A percentile compares a stretch with the other conserved stretches of the same genome.
These are phyloP conservation scores for Zaprionus tsacasi DNA, from an alignment of 1,140 invertebrate species.

Conservation along the genomic window DNA sequence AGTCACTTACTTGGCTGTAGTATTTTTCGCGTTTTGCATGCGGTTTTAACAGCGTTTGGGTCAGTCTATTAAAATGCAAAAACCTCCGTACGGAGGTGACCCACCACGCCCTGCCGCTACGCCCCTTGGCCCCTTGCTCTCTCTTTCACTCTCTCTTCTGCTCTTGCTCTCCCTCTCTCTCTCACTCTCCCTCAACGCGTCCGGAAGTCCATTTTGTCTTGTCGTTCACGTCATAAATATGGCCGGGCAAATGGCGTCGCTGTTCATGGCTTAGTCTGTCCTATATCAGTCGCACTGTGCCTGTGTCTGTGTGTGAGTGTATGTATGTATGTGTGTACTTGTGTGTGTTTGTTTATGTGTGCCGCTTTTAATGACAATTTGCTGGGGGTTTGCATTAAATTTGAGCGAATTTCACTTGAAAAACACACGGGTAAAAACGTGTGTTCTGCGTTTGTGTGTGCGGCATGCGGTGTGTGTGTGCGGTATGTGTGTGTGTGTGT, in stretches of 20 bases:
- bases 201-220: conserved; percentile 82
- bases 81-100: conserved; percentile 21
- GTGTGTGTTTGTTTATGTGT: conserved; percentile 52
- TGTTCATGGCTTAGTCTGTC: conserved; percentile 66
- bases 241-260: conserved; percentile 64
- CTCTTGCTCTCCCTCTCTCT: conserved; percentile 1
- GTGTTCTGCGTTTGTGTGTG: background rate
- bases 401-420: conserved; percentile 72
- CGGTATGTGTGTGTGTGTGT: conserved; percentile 1
- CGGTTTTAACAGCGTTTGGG: conserved; percentile 72
- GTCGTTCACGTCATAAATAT: conserved; percentile 83
- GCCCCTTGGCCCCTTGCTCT: background rate
- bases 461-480: background rate
- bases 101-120: background rate
- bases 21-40: conserved; percentile 73
- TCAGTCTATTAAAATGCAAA: conserved; percentile 83
- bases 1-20: conserved; percentile 28
- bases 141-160: background rate
- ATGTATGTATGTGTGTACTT: conserved; percentile 18
- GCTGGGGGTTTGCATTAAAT: conserved; percentile 76
- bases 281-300: conserved; percentile 7
- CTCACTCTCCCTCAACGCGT: conserved; percentile 9
- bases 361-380: conserved; percentile 80
- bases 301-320: conserved; percentile 34
- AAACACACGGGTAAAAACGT: conserved; percentile 47